These are phyloP conservation scores for Aphrophora alni DNA, from an alignment of 2,888 invertebrate genomes.

Conservation along the genomic window DNA sequence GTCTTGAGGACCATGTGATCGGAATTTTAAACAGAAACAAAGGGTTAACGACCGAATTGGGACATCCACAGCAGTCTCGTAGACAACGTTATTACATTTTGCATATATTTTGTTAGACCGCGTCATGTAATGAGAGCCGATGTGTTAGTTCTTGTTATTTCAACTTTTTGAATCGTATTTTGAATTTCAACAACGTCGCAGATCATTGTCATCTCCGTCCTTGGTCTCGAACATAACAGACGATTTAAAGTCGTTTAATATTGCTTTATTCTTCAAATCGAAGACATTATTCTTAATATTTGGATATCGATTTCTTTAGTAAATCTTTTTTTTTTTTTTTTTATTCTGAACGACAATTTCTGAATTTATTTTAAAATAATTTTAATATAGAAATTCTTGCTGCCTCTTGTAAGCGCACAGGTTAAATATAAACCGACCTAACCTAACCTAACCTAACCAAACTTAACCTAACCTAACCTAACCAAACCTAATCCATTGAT, in stretches of 20 bases:
- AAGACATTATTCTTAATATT: not conserved
- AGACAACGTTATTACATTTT: not conserved
- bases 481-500: too few relatives aligned
- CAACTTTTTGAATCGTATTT: not conserved
- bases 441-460: too few relatives aligned
- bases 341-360: too few relatives aligned
- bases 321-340: too few relatives aligned
- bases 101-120: not conserved
- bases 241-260: too few relatives aligned
- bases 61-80: not conserved
- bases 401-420: too few relatives aligned
- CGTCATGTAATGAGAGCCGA: not conserved
- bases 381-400: too few relatives aligned
- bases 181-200: not conserved
- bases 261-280: too few relatives aligned
- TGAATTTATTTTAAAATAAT: too few relatives aligned
- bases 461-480: too few relatives aligned
- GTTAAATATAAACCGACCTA: too few relatives aligned
- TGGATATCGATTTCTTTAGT: not conserved
- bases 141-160: not conserved
- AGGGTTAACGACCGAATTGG: constrained; percentile 4
- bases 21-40: constrained; percentile 22
- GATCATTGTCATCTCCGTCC: not conserved
- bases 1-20: constrained; percentile 10
- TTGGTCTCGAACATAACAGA: not conserved